phyloP scores from a whole-genome alignment of 2,888 invertebrate species.

The Cataglyphis altisquamis region DNA sequence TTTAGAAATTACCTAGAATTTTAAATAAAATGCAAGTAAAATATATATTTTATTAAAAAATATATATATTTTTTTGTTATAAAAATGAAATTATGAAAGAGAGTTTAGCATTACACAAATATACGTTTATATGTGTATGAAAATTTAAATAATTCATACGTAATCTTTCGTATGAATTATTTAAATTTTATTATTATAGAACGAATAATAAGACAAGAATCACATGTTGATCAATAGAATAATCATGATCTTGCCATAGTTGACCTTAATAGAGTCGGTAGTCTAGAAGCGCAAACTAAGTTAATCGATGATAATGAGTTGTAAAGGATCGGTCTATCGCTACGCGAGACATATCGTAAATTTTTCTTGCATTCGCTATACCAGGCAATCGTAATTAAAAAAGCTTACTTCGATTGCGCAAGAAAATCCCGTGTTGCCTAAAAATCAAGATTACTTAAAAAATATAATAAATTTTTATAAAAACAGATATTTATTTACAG shows the following conservation, averaged over 20 bases:
- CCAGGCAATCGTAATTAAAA: not conserved
- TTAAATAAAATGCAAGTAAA: not conserved
- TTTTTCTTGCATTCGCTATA: not conserved
- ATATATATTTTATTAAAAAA: no score
- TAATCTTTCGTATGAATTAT: not conserved
- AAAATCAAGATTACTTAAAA: not conserved
- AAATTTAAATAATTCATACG: constrained; percentile 3
- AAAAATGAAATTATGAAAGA: not conserved
- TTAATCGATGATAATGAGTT: constrained; percentile 12
- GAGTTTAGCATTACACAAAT: not conserved
- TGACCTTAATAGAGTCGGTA: constrained; percentile 11
- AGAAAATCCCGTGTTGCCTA: not conserved
- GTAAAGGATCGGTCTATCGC: not conserved
- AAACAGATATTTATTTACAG: not conserved
- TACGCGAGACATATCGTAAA: constrained; percentile 30
- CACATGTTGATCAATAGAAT: not conserved
- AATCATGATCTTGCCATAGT: not conserved
- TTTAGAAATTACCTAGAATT: not conserved
- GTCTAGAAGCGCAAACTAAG: not conserved
- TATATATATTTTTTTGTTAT: not conserved
- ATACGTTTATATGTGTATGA: not conserved
- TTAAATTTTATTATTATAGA: no score
- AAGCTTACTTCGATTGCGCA: constrained; percentile 28
- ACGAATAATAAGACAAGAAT: not conserved
- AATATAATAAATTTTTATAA: not conserved